Percentiles rank a stretch among this genome's conserved stretches.
phyloP scores from a whole-genome alignment of 2,888 invertebrate species.

The Glaucopsyche alexis region DNA sequence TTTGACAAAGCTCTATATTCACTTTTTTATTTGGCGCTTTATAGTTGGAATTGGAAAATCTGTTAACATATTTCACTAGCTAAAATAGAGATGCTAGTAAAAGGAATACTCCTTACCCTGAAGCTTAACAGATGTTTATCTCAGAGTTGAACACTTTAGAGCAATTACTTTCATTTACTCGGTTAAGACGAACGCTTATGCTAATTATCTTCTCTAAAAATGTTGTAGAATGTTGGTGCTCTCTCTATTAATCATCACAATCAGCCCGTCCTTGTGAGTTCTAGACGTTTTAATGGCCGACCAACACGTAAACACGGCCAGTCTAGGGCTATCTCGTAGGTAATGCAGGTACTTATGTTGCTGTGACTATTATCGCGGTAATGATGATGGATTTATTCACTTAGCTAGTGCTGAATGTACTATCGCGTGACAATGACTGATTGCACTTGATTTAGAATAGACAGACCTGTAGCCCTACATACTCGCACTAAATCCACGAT shows the following conservation, averaged over 20 bases:
- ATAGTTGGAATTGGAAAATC: not conserved
- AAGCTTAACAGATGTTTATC: slow-evolving; percentile 11
- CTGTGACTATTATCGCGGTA: slow-evolving; percentile 21
- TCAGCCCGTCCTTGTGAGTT: slow-evolving; percentile 9
- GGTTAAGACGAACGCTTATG: slow-evolving; percentile 11
- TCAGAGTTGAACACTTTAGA: slow-evolving; percentile 1
- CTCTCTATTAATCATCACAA: slow-evolving; percentile 20
- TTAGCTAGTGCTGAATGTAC: slow-evolving; percentile 22
- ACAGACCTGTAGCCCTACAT: slow-evolving; percentile 14
- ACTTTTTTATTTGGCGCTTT: too few relatives aligned
- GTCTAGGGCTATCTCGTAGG: slow-evolving; percentile 18
- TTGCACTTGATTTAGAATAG: slow-evolving; percentile 8
- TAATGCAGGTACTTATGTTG: slow-evolving; percentile 23
- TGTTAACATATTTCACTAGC: not conserved
- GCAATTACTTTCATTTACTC: slow-evolving; percentile 17
- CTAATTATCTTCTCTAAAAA: slow-evolving; percentile 13
- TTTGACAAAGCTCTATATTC: too few relatives aligned
- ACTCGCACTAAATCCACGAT: not conserved
- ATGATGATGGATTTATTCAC: slow-evolving; percentile 29
- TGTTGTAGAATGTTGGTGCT: slow-evolving; percentile 12
- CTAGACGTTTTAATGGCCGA: slow-evolving; percentile 18
- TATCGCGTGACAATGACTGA: slow-evolving; percentile 25
- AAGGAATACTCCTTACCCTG: not conserved
- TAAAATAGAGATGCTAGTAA: not conserved
- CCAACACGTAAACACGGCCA: slow-evolving; percentile 1